A percentile compares a stretch with the other conserved stretches of the same genome.
Evolutionary conservation across 2,113 vertebrate genomes (phyloP).

Genomic region (Mastomys natalensis): DNA sequence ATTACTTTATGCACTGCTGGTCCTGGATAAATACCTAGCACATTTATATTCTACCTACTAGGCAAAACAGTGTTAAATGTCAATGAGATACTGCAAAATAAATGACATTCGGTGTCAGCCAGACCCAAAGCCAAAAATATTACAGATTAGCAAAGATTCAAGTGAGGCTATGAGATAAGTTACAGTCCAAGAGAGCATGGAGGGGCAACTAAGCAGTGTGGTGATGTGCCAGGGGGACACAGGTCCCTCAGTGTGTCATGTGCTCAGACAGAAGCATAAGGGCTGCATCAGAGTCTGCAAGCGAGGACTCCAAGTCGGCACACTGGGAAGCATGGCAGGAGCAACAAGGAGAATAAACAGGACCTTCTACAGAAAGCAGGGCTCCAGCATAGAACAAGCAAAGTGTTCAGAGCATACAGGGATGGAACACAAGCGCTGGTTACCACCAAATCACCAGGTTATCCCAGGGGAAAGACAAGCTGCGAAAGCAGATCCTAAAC

Average conservation of each 20-base stretch:
- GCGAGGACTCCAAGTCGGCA: not conserved
- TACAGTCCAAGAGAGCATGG: not conserved
- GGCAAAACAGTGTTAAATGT: not conserved
- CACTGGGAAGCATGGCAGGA: not conserved
- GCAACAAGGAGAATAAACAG: no score
- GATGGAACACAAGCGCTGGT: not conserved
- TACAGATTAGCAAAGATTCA: not conserved
- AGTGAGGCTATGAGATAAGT: not conserved
- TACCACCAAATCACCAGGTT: not conserved
- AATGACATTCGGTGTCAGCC: not conserved
- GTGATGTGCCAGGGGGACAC: not conserved
- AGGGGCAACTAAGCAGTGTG: no score
- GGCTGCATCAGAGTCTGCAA: not conserved
- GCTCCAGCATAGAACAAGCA: not conserved
- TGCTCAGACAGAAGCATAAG: not conserved
- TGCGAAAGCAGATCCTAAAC: not conserved
- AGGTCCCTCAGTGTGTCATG: not conserved
- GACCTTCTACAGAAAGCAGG: not conserved
- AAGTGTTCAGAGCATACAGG: rapidly evolving
- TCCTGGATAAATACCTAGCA: not conserved
- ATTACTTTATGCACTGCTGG: not conserved
- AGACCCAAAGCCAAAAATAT: not conserved
- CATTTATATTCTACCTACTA: constrained; percentile 14
- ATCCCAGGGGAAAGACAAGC: not conserved
- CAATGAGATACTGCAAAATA: not conserved